Evolutionary conservation across 2,113 vertebrate genomes (phyloP).

Genomic region (Pteropus alecto): DNA sequence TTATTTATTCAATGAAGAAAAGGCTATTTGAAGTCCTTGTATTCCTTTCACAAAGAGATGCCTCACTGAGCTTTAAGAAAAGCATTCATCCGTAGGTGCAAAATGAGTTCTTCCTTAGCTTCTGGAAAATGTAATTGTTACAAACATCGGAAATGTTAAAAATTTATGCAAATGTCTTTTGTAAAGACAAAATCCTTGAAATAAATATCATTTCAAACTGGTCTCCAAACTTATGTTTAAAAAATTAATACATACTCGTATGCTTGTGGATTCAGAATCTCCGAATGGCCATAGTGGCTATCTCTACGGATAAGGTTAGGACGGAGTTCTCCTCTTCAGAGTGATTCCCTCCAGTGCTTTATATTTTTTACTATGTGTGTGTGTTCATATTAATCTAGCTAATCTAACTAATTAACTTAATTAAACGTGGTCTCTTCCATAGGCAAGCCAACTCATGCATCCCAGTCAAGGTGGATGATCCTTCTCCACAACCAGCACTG

Average conservation of each 20-base stretch:
- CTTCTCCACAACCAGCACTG: not conserved
- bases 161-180: slow-evolving; percentile 48
- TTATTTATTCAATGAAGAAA: slow-evolving; percentile 67
- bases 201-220: not conserved
- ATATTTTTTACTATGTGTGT: not conserved
- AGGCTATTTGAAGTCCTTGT: slow-evolving; percentile 48
- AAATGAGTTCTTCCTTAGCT: slow-evolving; percentile 42
- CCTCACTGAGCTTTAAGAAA: slow-evolving; percentile 50
- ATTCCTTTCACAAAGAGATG: slow-evolving; percentile 35
- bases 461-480: not conserved
- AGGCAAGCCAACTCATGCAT: not conserved
- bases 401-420: slow-evolving; percentile 11
- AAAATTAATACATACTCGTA: not conserved
- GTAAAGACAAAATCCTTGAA: slow-evolving; percentile 8
- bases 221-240: not conserved
- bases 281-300: not conserved
- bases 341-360: not conserved
- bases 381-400: not conserved
- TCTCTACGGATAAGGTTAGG: not conserved
- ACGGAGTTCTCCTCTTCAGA: not conserved
- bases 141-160: slow-evolving; percentile 53
- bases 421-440: not conserved
- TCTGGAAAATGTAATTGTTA: not conserved
- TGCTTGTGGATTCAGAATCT: not conserved
- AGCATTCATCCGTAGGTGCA: not conserved